Evolutionary conservation across 2,113 vertebrate species (phyloP).

Genomic region (Brienomyrus brachyistius): DNA sequence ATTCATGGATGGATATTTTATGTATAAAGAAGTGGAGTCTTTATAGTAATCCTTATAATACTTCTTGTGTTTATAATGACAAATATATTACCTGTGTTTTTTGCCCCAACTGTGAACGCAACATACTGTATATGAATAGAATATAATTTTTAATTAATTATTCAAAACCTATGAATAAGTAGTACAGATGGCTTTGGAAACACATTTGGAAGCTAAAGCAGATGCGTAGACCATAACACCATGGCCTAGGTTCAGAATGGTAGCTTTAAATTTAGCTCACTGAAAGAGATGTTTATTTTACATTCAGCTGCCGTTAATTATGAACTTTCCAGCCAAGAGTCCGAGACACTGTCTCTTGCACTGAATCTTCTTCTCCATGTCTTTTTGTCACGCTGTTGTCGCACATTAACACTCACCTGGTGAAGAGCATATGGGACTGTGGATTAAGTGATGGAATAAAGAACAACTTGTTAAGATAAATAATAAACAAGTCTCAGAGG

Average conservation of each 20-base stretch:
- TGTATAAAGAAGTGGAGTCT: neutral
- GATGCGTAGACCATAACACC: neutral
- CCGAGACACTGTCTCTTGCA: neutral
- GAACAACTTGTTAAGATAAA: neutral
- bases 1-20: neutral
- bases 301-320: neutral
- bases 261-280: neutral
- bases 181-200: neutral
- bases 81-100: neutral
- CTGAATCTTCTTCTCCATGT: neutral
- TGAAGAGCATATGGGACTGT: neutral
- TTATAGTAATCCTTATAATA: neutral
- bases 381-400: neutral
- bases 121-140: neutral
- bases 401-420: neutral
- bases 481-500: neutral
- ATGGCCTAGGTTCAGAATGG: neutral
- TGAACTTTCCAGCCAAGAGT: neutral
- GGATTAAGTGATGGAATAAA: neutral
- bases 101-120: neutral
- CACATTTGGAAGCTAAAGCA: neutral
- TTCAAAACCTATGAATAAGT: neutral
- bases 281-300: neutral
- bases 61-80: neutral
- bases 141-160: neutral